Evolutionary conservation across 1,140 invertebrate genomes (phyloP), one percentile per base, ranked within the genome.

Genomic region (Ostrea denselamellosa): DNA sequence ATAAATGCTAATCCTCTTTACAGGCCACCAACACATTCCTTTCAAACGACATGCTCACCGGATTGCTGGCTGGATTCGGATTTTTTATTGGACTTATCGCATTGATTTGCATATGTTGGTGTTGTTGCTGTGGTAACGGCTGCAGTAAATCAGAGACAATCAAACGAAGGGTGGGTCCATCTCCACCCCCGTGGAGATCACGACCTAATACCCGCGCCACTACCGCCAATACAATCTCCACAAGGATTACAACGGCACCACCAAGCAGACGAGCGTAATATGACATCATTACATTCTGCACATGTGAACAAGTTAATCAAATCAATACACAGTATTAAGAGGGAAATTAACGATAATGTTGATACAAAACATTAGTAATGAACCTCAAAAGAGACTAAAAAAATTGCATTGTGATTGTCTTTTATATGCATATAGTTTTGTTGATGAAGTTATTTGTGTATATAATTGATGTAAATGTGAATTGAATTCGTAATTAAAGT

Each of bases 51-150:
- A 86, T 86, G 85, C 44, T 86, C 17, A 86, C 85, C n/a, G 85
- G 85, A n/a, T 28, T 86, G n/a, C 54, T 71, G 62, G 85, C 85
- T 2, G 85, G 85, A 53, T 86, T 86, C 51, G 85, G 85, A 86
- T 86, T 68, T 86, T 86, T 86, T 65, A 51, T 56, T 14, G 85
- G 85, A 77, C 65, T 86, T 51, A 86, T 86, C n/a, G n/a, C 54
- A 51, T 5, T 86, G n/a, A 77, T 86, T 53, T 68, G 62, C 44
- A 25, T 86, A 25, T 71, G 65, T 51, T 86, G 85, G 85, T 86
- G 85, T 86, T 86, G 65, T n/a, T 86, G 85, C 34, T 86, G 85
- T 77, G 65, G 85, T 77, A 77, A 86, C 51, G 85, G 44, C 2
- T 86, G 85, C 22, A 53, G 44, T n/a, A 86, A 86, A 17, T 62